phyloP scores from a whole-genome alignment of 2,797 vertebrate genomes.

The Polyboroides typus region DNA sequence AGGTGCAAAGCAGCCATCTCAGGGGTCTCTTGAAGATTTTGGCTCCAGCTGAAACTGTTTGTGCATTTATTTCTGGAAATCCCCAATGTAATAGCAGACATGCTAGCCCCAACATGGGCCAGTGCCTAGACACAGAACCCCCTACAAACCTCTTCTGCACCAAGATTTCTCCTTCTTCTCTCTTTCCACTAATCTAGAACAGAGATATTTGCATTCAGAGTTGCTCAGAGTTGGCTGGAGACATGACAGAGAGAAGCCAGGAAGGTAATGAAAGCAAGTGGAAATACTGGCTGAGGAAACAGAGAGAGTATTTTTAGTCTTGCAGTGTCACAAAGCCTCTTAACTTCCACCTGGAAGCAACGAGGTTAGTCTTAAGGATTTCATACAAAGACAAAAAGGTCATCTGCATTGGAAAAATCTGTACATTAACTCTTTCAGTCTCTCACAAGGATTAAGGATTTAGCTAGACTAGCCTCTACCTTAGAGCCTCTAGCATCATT shows the following conservation, averaged over 20 bases:
- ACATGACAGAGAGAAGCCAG: neutral
- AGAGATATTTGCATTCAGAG: neutral
- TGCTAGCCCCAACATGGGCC: neutral
- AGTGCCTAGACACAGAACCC: neutral
- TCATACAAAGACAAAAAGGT: neutral
- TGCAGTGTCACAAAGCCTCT: neutral
- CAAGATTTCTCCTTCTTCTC: neutral
- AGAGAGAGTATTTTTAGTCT: neutral
- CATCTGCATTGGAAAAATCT: neutral
- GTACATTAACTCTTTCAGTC: neutral
- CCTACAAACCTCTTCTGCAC: neutral
- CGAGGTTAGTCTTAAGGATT: neutral
- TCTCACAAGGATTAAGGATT: neutral
- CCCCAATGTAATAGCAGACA: neutral
- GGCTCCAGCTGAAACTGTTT: neutral
- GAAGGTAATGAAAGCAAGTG: neutral
- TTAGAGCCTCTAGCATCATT: neutral
- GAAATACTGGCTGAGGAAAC: neutral
- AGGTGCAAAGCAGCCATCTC: neutral
- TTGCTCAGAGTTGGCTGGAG: neutral
- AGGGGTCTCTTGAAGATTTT: neutral
- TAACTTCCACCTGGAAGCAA: neutral
- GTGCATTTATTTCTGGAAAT: neutral
- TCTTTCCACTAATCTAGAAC: neutral
- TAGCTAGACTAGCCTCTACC: neutral